These are phyloP conservation scores for Daphoenositta chrysoptera DNA, from an alignment of 2,113 vertebrate species.

Conservation along the genomic window DNA sequence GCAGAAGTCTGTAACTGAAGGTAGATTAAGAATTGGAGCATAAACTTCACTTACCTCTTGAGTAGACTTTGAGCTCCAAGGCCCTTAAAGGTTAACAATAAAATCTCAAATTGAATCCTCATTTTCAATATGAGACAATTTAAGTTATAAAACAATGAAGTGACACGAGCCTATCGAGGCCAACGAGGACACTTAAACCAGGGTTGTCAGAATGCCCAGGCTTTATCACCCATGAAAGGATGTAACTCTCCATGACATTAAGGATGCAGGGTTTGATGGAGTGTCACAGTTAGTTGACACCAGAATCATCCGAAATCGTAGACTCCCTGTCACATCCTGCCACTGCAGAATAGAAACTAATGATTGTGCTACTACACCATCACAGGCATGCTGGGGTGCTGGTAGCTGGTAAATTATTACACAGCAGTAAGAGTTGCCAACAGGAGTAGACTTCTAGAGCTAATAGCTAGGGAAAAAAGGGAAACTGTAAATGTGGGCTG, in stretches of 20 bases:
- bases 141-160: constrained; percentile 77
- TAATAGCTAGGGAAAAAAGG: background rate
- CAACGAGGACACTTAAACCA: constrained; percentile 72
- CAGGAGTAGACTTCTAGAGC: constrained; percentile 38
- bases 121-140: constrained; percentile 75
- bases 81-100: constrained; percentile 80
- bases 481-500: background rate
- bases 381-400: constrained; percentile 44
- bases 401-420: constrained; percentile 62
- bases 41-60: constrained; percentile 72
- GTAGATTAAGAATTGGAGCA: constrained; percentile 70
- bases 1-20: constrained; percentile 65
- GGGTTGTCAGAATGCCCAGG: constrained; percentile 70
- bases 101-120: constrained; percentile 77
- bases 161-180: constrained; percentile 75
- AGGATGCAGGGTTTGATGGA: constrained; percentile 76
- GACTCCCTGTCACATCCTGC: constrained; percentile 74
- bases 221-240: constrained; percentile 77
- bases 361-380: constrained; percentile 64
- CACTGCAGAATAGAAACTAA: constrained; percentile 69
- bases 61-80: constrained; percentile 71
- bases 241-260: constrained; percentile 77
- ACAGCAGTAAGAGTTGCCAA: constrained; percentile 4
- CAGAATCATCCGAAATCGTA: constrained; percentile 72
- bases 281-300: constrained; percentile 80